Evolutionary conservation across 2,113 vertebrate species (phyloP), one percentile per base, ranked within the genome.

Genomic region (Ophiodon elongatus): DNA sequence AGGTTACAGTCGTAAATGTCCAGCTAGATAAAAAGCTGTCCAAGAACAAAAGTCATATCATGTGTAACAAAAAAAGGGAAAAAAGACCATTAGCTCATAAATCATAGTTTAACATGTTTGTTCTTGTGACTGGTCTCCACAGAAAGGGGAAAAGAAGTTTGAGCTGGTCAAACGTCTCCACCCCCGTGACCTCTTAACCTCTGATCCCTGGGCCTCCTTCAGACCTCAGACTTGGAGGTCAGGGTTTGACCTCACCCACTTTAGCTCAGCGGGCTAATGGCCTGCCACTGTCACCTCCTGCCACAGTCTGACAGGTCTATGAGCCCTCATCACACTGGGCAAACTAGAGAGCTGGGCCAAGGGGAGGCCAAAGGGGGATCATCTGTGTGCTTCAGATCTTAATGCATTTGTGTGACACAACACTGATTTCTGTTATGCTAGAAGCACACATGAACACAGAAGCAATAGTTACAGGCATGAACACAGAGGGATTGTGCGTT

Each of bases 91-190:
- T 54, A 77, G 67, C 91, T 89, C 88, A 91, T 94, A 90, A 94
- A 93, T 93, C 91, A 94, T 76, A 74, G 73, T 35, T 84, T 76
- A 92, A 78, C 76, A 83, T 94, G 90, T 94, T 94, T 94, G 87
- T 88, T n/a, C 89, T 93, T 92, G 85, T 91, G 87, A 83, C 85
- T 72, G 66, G 65, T 79, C 72, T 65, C 27, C 78, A 67, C 73
- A 84, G 68, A 92, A 87, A 84, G 65, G 52, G 85, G 84, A 86
- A 75, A 27, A 76, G 71, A 85, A 84, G 88, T 91, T 85, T 79
- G 66, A 54, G 76, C 83, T 91, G 85, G 86, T 93, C 84, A 85
- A 88, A 89, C 23, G 68, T 63, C 89, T 77, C 84, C 88, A 73
- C 85, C 91, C 91, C 66, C 6, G 9, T 85, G 84, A 89, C 85